Percentiles rank a stretch among this genome's conserved stretches.
Conservation (phyloP, 2,113 vertebrate species). For the Neofelis nebulosa region DNA sequence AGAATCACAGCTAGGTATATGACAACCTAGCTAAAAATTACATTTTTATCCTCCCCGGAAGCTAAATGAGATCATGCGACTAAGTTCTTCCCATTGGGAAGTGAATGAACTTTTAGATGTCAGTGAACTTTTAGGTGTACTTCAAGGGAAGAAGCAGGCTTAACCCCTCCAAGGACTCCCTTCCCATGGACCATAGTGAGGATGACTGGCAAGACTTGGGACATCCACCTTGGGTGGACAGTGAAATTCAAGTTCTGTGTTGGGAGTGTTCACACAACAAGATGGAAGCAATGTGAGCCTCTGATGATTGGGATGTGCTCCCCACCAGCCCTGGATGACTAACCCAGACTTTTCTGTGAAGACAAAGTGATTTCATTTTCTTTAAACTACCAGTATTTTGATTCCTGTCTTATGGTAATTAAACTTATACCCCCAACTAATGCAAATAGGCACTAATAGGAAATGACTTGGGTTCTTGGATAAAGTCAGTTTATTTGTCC, state of each 20-base stretch:
- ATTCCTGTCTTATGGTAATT: background rate
- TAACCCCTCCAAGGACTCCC: background rate
- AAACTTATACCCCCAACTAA: background rate
- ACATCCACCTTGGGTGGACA: background rate
- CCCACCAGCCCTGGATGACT: background rate
- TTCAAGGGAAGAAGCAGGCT: background rate
- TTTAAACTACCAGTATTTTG: background rate
- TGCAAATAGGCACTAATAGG: background rate
- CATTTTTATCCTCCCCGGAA: background rate
- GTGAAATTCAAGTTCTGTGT: background rate
- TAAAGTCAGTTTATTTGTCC: background rate
- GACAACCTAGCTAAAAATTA: background rate
- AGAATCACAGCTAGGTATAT: background rate
- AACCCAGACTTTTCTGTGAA: background rate
- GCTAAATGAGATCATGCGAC: background rate
- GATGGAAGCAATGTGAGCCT: background rate
- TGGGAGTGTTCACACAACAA: background rate
- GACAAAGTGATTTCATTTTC: background rate
- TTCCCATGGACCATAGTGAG: background rate
- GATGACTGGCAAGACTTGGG: background rate
- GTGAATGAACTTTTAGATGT: background rate
- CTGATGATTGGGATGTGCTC: background rate
- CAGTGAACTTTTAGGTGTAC: background rate
- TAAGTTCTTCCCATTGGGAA: background rate
- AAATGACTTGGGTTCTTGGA: background rate